phyloP scores from a whole-genome alignment of 2,888 invertebrate species.

The Candidula unifasciata region DNA sequence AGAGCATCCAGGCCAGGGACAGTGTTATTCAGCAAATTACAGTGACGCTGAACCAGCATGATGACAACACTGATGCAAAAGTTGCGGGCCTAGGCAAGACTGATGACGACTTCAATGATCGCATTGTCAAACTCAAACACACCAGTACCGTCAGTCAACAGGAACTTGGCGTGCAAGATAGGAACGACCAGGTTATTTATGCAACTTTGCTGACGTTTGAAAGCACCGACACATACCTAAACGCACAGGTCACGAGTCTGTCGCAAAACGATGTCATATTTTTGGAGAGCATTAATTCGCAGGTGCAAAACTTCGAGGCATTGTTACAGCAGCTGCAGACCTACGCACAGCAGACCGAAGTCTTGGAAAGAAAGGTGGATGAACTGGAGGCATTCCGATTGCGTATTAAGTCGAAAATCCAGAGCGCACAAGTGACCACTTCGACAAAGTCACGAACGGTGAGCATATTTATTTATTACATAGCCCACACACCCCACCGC shows the following conservation, averaged over 20 bases:
- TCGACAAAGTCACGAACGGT: no score
- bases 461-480: no score
- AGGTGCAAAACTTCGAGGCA: not conserved
- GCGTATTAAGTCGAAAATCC: no score
- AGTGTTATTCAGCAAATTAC: not conserved
- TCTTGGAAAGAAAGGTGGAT: not conserved
- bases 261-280: not conserved
- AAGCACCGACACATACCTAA: not conserved
- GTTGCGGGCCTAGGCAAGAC: not conserved
- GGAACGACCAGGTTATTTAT: not conserved
- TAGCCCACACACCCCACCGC: no score
- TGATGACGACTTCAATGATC: not conserved
- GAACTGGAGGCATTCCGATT: not conserved
- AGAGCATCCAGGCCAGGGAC: not conserved
- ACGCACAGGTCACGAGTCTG: not conserved
- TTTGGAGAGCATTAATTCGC: not conserved
- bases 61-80: not conserved
- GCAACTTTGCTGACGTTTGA: not conserved
- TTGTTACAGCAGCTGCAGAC: not conserved
- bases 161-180: not conserved
- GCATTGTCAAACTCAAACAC: not conserved
- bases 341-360: not conserved
- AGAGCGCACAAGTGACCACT: no score
- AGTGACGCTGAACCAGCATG: not conserved
- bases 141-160: not conserved